Percentiles rank a stretch among this genome's conserved stretches.
These are phyloP conservation scores for Strigops habroptila DNA, from an alignment of 2,113 vertebrate species.

Conservation along the genomic window DNA sequence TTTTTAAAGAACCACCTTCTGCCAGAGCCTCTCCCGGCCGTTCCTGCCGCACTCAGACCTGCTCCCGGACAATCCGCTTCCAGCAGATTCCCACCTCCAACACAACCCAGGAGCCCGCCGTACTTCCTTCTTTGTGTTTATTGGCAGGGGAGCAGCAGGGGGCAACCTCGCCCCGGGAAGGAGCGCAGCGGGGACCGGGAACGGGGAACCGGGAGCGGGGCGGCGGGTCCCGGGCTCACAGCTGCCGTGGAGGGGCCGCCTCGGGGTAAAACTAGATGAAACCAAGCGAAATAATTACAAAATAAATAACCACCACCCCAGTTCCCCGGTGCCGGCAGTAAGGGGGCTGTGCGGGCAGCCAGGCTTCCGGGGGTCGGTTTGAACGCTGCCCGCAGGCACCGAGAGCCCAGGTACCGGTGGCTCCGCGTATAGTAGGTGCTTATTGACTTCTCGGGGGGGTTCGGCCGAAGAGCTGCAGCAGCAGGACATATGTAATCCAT, in stretches of 20 bases:
- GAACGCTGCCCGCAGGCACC: slow-evolving; percentile 66
- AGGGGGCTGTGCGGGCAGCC: slow-evolving; percentile 41
- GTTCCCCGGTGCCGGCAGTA: neutral
- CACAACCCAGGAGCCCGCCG: neutral
- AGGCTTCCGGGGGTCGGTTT: slow-evolving; percentile 25
- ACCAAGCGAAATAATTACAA: slow-evolving; percentile 46
- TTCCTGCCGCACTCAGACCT: neutral
- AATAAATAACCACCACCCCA: neutral
- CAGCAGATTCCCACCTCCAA: neutral
- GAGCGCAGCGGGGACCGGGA: neutral
- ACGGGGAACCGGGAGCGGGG: too few species aligned
- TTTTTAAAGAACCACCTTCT: neutral
- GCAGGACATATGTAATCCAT: slow-evolving; percentile 66
- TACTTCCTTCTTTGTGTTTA: neutral
- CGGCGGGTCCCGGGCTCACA: neutral
- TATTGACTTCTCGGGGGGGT: slow-evolving; percentile 61
- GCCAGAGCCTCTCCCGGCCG: neutral
- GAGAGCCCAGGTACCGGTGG: slow-evolving; percentile 60
- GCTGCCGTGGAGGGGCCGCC: neutral
- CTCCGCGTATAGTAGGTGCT: slow-evolving; percentile 70
- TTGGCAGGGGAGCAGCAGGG: slow-evolving; percentile 69
- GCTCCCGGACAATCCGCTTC: neutral
- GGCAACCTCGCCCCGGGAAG: slow-evolving; percentile 61
- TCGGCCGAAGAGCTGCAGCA: slow-evolving; percentile 21
- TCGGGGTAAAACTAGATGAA: slow-evolving; percentile 36